Base-by-base conservation (phyloP, 1,140 invertebrate species). In the Tetraneura akinire region DNA sequence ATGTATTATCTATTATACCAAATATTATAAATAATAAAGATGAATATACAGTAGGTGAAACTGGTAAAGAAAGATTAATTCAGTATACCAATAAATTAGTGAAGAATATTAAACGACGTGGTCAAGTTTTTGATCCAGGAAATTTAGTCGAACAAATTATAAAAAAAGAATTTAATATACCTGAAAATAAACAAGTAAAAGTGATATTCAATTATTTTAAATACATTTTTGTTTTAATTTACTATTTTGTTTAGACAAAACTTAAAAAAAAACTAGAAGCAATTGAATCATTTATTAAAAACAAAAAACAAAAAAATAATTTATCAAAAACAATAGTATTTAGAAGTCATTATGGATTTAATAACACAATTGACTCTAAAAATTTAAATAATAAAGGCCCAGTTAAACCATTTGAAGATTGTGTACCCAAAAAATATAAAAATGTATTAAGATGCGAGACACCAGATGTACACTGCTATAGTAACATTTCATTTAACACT, bases 61-160 rank as follows among this genome's bases (percentile, higher is more conserved):
- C 5, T 18, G 71, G 11, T 23, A 74, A 74, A 57, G 42, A 57
- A 21, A 53, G 9, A 55, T 57, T 57, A 4, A 74, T 23, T 23
- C 51, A 23, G 32, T 21, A 21, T 16, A 57, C 13, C 1, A 21
- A 74, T 4, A 49, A 53, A 10, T 5, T 51, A 21, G 26, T 74
- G 8, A 32, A 55, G n/a, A 26, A 74, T 29, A 21, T 74, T n/a
- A 53, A 55, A 74, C 16, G 21, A 55, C 29, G 37, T 9, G 18
- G 37, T 53, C 23, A 55, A 74, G 49, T 74, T 26, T 74, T 74
- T 32, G 70, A 53, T n/a, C 29, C 23, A 29, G 70, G 70, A 18
- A 53, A 53, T 74, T 32, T 74, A 53, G 55, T 74, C 26, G 29
- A 74, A 53, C 26, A 74, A 55, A 37, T 74, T 2, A 55, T 74